Percentiles rank a stretch among this genome's conserved stretches.
Evolutionary conservation across 2,113 vertebrate genomes (phyloP).

Genomic region (Callospermophilus lateralis): DNA sequence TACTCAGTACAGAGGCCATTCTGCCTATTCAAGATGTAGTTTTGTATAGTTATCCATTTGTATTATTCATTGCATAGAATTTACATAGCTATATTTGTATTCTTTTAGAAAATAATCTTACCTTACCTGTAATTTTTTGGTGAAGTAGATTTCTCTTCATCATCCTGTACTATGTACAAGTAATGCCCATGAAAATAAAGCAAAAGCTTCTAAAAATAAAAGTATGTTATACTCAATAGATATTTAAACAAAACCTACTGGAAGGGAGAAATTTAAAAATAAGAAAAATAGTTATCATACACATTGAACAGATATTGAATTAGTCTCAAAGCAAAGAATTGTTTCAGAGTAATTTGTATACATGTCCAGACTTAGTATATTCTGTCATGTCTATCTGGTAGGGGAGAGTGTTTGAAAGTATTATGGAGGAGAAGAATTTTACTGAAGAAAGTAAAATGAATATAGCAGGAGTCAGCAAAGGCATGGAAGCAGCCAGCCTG

Average conservation of each 20-base stretch:
- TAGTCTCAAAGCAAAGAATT: neutral
- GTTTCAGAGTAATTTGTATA: neutral
- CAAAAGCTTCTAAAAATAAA: neutral
- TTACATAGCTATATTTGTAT: neutral
- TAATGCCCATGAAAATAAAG: neutral
- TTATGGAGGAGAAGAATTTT: neutral
- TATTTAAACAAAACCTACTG: neutral
- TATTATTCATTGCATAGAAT: neutral
- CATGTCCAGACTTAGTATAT: neutral
- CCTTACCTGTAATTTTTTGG: neutral
- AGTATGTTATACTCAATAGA: neutral
- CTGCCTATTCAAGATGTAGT: neutral
- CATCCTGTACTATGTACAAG: neutral
- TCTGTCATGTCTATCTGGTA: neutral
- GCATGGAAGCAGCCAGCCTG: neutral
- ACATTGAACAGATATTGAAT: neutral
- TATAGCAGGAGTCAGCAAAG: neutral
- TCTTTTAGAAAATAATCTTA: neutral
- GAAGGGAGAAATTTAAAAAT: neutral
- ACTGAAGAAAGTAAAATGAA: neutral
- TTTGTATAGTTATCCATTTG: neutral
- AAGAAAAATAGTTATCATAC: neutral
- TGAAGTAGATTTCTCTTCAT: neutral
- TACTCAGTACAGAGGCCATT: neutral
- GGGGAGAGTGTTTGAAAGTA: neutral